A percentile compares a stretch with the other conserved stretches of the same genome.
phyloP scores from a whole-genome alignment of 1,140 invertebrate genomes.

The Lanistes nyassanus region DNA sequence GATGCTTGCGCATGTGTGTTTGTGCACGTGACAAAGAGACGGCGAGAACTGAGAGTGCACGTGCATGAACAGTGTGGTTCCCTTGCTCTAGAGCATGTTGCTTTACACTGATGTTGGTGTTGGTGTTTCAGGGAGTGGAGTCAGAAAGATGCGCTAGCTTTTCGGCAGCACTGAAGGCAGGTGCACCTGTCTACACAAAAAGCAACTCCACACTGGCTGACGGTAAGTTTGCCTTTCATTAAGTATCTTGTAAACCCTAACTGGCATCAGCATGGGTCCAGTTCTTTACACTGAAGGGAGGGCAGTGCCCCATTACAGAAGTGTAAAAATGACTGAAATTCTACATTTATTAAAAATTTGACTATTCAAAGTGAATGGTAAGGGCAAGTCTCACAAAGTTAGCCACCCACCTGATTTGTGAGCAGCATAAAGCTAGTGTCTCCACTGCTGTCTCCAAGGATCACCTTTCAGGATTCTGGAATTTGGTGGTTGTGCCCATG shows the following conservation, averaged over 20 bases:
- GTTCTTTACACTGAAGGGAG: too few relatives aligned
- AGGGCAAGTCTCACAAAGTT: too few relatives aligned
- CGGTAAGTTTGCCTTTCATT: slow-evolving; percentile 69
- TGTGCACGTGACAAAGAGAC: background rate
- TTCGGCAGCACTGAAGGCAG: slow-evolving; percentile 76
- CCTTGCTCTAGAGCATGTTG: background rate
- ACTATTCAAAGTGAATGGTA: too few relatives aligned
- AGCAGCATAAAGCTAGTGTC: too few relatives aligned
- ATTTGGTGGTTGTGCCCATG: too few relatives aligned
- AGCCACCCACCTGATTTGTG: too few relatives aligned
- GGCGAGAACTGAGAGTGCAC: background rate
- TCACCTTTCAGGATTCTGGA: too few relatives aligned
- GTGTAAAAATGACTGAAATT: too few relatives aligned
- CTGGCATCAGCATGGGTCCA: slow-evolving; percentile 5
- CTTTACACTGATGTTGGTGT: background rate
- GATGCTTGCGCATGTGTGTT: background rate
- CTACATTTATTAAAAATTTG: too few relatives aligned
- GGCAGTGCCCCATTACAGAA: too few relatives aligned
- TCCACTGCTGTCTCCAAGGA: too few relatives aligned
- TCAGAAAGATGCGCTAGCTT: slow-evolving; percentile 91
- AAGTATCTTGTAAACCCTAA: background rate
- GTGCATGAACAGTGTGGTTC: background rate
- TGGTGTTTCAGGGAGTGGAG: slow-evolving; percentile 83
- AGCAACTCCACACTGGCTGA: slow-evolving; percentile 87
- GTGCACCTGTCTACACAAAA: slow-evolving; percentile 76